These are phyloP conservation scores for Acleris sparsana DNA, from an alignment of 2,888 invertebrate species.

Conservation along the genomic window DNA sequence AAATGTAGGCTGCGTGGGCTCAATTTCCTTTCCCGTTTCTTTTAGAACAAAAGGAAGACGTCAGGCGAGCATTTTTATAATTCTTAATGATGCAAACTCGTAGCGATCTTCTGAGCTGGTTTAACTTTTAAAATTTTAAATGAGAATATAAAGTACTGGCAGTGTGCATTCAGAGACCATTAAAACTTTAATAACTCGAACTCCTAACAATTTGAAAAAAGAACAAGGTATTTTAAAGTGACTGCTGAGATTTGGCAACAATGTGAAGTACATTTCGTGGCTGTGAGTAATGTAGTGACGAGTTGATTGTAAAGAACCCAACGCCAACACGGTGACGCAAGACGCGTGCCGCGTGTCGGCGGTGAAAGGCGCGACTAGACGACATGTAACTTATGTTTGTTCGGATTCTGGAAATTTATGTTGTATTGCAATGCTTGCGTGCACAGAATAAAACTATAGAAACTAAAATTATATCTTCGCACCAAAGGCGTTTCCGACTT, in stretches of 20 bases:
- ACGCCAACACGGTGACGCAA: constrained; percentile 48
- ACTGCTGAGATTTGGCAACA: constrained; percentile 12
- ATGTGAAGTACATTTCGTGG: constrained; percentile 13
- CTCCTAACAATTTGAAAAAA: constrained; percentile 14
- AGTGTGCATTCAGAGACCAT: constrained; percentile 8
- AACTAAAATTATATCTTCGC: too few species aligned
- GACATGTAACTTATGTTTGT: constrained; percentile 35
- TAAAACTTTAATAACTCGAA: constrained; percentile 25
- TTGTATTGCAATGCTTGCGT: background rate
- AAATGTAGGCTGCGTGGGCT: too few species aligned
- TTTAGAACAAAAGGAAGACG: too few species aligned
- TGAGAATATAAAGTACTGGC: constrained; percentile 14
- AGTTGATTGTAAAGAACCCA: constrained; percentile 21
- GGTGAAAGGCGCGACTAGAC: constrained; percentile 56
- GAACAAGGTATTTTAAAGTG: constrained; percentile 12
- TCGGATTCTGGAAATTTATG: constrained; percentile 15
- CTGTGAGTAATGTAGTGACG: constrained; percentile 25
- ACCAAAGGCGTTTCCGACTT: too few species aligned
- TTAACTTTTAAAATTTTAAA: background rate
- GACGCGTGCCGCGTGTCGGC: constrained; percentile 42
- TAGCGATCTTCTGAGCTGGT: background rate
- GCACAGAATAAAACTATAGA: background rate
- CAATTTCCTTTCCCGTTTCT: too few species aligned
- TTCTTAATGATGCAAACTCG: background rate
- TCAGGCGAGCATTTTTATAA: too few species aligned